Evolutionary conservation across 2,888 invertebrate species (phyloP).

Genomic region (Hypsopygia costalis): DNA sequence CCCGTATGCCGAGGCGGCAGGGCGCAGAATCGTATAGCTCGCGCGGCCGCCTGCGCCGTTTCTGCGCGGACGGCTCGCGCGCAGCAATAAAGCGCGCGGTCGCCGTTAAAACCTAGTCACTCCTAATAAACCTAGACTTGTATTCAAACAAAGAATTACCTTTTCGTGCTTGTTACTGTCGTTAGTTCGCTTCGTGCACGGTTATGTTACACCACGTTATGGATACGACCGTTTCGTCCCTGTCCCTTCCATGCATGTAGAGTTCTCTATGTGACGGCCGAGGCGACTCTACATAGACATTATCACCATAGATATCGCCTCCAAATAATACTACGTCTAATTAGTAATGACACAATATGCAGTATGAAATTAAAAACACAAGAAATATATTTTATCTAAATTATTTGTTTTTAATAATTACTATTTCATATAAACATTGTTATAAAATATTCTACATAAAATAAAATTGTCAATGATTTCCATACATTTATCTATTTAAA

Average conservation of each 20-base stretch:
- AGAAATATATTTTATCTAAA: too few species aligned
- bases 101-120: constrained; percentile 25
- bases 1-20: not conserved
- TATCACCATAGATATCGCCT: too few species aligned
- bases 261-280: too few species aligned
- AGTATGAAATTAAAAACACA: too few species aligned
- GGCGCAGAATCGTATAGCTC: not conserved
- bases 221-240: too few species aligned
- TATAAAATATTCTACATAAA: not conserved
- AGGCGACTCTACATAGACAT: too few species aligned
- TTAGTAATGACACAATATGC: too few species aligned
- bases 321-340: too few species aligned
- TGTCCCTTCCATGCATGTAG: too few species aligned
- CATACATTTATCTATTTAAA: too few species aligned
- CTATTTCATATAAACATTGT: too few species aligned
- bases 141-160: constrained; percentile 33
- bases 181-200: not conserved
- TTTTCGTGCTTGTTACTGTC: constrained; percentile 21
- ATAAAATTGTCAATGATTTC: not conserved
- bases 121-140: constrained; percentile 33
- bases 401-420: too few species aligned
- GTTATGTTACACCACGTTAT: not conserved
- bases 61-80: constrained; percentile 5
- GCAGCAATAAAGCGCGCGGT: constrained; percentile 20
- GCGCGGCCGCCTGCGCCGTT: constrained; percentile 4